Base-by-base conservation (phyloP, 1,140 invertebrate genomes). In the Drusus annulatus region DNA sequence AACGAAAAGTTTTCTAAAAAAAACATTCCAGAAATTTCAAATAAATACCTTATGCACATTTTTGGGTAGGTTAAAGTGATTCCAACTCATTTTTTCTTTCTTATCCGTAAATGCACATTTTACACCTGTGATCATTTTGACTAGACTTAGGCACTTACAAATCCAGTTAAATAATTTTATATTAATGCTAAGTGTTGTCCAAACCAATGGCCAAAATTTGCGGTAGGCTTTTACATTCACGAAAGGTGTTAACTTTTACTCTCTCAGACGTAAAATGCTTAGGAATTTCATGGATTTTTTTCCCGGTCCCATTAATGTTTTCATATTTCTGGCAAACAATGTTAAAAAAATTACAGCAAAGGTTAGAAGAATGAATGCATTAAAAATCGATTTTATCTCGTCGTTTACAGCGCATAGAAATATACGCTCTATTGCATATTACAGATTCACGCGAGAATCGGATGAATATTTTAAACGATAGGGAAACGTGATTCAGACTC, bases 341-440 rank as follows among this genome's bases (percentile, higher is more conserved):
- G n/a, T n/a, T n/a, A n/a, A n/a, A n/a, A n/a, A n/a, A n/a, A n/a
- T 80, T 83, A 83, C 68, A 76, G 80, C 80, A 77, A n/a, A 74
- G 62, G 77, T 82, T 73, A 80, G 71, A 25, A 54, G 31, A 50
- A 10, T 45, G 77, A 60, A 79, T 50, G 78, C 73, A 80, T 82
- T 78, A 71, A 71, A 80, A 80, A 74, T 80, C 76, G 65, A 78
- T 73, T 82, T 82, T 79, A 79, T 79, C 50, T 69, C 23, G 21
- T 21, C 31, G 15, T 60, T 75, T 60, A 75, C 52, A 54, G 71
- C 45, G 17, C 51, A 58, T 19, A 17, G 52, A 56, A 58, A 58
- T n/a, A 28, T 56, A 75, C 19, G 17, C 52, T 28, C 28, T 75
- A 58, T 58, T 58, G 36, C 1, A 45, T 45, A 45, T 45, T 25